These are phyloP conservation scores for Agelastica alni DNA, from an alignment of 2,888 invertebrate species.

Conservation along the genomic window DNA sequence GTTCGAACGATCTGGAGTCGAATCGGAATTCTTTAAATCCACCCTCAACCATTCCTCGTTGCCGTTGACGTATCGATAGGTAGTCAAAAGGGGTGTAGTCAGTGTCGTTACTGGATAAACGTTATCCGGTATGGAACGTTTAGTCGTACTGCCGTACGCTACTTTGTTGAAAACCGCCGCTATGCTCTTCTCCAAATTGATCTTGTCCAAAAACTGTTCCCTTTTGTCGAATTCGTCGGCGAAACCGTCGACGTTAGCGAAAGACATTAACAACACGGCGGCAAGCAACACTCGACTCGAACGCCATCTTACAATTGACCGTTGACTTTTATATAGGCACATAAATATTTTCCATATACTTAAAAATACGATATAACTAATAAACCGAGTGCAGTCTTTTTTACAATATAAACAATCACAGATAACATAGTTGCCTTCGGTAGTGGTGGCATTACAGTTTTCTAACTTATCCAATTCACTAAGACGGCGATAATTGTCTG, in stretches of 20 bases:
- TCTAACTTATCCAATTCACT: slow-evolving; percentile 19
- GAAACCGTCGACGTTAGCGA: slow-evolving; percentile 34
- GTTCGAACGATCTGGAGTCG: slow-evolving; percentile 35
- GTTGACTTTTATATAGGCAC: slow-evolving; percentile 50
- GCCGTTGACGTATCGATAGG: slow-evolving; percentile 57
- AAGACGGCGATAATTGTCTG: slow-evolving; percentile 5
- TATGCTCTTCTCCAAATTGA: slow-evolving; percentile 67
- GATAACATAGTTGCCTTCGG: slow-evolving; percentile 36
- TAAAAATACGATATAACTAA: slow-evolving; percentile 41
- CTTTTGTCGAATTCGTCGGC: slow-evolving; percentile 53
- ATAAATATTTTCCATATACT: slow-evolving; percentile 50
- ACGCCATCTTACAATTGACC: slow-evolving; percentile 39
- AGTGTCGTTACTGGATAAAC: slow-evolving; percentile 66
- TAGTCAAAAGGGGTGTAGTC: slow-evolving; percentile 66
- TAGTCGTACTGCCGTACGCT: slow-evolving; percentile 71
- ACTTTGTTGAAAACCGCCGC: slow-evolving; percentile 72
- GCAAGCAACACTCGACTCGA: slow-evolving; percentile 24
- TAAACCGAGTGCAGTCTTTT: slow-evolving; percentile 37
- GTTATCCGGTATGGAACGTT: slow-evolving; percentile 68
- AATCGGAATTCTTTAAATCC: slow-evolving; percentile 50
- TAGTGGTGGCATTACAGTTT: slow-evolving; percentile 24
- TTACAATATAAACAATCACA: slow-evolving; percentile 44
- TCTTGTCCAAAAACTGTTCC: slow-evolving; percentile 61
- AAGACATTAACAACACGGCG: slow-evolving; percentile 27
- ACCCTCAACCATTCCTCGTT: slow-evolving; percentile 55